Evolutionary conservation across 2,888 invertebrate species (phyloP), one percentile per base, ranked within the genome.

Genomic region (Thera britannica): DNA sequence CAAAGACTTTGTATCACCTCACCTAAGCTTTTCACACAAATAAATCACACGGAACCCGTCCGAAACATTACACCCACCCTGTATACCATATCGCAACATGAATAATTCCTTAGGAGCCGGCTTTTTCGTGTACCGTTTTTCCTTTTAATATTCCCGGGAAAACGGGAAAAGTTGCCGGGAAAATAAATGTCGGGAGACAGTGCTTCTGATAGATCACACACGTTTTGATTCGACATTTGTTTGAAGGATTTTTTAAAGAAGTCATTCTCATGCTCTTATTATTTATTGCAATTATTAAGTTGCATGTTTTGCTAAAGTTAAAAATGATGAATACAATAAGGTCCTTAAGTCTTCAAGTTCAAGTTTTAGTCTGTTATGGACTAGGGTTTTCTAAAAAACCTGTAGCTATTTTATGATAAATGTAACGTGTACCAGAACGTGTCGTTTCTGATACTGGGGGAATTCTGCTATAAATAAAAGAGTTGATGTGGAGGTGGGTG

Each of bases 111-210:
- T 64, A 57, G 65, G 63, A 72, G 70, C 74, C 70, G 76, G 75
- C 79, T 83, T 78, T 77, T 73, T 79, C 78, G 75, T 83, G 75
- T 78, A 77, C 81, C 79, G 79, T 81, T 72, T 86, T 86, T 86
- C 85, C 85, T 87, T 89, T 90, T 91, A 90, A 90, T 90, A 90
- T 89, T 86, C 87, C 87, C 79, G 66, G 57, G 65, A 63, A 70
- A 61, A 62, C 60, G 41, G 62, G 62, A 48, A 62, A 65, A 62
- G 65, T 61, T 58, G 72, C 75, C 72, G 72, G 83, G 86, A 89
- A 65, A 59, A 91, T 90, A 89, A 90, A 92, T 91, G 88, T 86
- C 80, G 83, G 79, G 87, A 90, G 90, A 90, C 90, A 88, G 79
- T 82, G 83, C 83, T 77, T 84, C 83, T 90, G 91, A 92, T 91